Evolutionary conservation across 2,888 invertebrate species (phyloP), one percentile per base, ranked within the genome.

Genomic region (Perizoma flavofasciatum): DNA sequence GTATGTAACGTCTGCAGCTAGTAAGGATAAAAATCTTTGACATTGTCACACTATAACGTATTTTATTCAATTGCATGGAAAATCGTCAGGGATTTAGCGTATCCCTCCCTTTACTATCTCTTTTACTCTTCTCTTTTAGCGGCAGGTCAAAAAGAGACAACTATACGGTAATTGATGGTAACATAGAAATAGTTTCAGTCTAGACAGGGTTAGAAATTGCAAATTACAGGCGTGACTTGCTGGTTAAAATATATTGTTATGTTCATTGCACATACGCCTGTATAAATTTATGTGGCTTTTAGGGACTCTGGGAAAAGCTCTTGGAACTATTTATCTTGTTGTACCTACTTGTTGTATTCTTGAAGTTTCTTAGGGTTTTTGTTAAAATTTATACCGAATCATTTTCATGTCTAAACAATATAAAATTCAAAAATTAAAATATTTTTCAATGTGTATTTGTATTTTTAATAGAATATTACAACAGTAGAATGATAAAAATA

Each of bases 41-140:
- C 82, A 77, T 85, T 84, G 79, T 83, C 88, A 88, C 85, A 80
- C 85, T 82, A 82, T 88, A 82, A 85, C 85, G 79, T 83, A 82
- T 85, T 83, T 82, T 83, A 89, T 89, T 90, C 89, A 89, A 89
- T 89, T 86, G 89, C 84, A 83, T 83, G 86, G 89, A 90, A 90
- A 89, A 89, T 89, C 87, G 81, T 72, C 76, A 74, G 81, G 85
- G 86, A 88, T 85, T 83, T 79, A 78, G 78, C 75, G 64, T 72
- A 76, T n/a, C 80, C 81, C 83, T 82, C 82, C 81, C 81, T 68
- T 62, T 55, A 34, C 61, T 49, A 49, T 84, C 83, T 65, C 72
- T 73, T 65, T 86, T 72, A 10, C 67, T 49, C 78, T 37, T 55
- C 44, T 10, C 10, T 10, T 32, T 51, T 49, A 55, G 37, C 4